Evolutionary conservation across 53 echinoderm and acorn worm genomes (phyloP).

Genomic region (Astropecten irregularis): DNA sequence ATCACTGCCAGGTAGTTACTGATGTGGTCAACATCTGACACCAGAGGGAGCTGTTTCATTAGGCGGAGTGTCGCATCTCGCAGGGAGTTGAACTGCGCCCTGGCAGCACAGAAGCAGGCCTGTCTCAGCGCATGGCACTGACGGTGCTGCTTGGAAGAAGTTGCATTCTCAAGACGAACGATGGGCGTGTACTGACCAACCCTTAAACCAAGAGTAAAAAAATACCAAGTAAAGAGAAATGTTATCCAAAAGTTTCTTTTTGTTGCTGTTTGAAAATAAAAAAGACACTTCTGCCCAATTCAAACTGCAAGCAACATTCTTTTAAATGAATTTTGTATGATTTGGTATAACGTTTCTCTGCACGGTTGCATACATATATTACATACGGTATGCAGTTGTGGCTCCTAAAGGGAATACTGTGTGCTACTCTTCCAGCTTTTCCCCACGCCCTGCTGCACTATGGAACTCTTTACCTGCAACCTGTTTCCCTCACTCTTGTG

Average conservation of each 20-base stretch:
- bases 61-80: conserved; percentile 39
- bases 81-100: conserved; percentile 42
- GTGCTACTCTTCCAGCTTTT: no score
- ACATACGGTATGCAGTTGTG: no score
- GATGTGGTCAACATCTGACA: conserved; percentile 52
- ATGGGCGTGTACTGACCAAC: conserved; percentile 63
- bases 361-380: no score
- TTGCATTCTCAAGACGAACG: conserved; percentile 49
- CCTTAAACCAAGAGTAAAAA: conserved; percentile 8
- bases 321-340: neutral
- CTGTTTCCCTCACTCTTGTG: no score
- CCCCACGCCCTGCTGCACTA: no score
- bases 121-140: conserved; percentile 55
- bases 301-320: neutral
- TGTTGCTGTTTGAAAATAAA: neutral
- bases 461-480: no score
- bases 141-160: conserved; percentile 8
- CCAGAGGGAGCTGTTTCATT: conserved; percentile 27
- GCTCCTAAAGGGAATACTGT: no score
- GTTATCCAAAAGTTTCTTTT: no score
- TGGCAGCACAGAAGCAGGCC: conserved; percentile 51
- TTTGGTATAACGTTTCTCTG: no score
- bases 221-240: no score
- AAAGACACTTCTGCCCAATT: neutral
- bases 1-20: conserved; percentile 50